A percentile compares a stretch with the other conserved stretches of the same genome.
Conservation (phyloP, 2,113 vertebrate genomes). For the Burhinus oedicnemus region DNA sequence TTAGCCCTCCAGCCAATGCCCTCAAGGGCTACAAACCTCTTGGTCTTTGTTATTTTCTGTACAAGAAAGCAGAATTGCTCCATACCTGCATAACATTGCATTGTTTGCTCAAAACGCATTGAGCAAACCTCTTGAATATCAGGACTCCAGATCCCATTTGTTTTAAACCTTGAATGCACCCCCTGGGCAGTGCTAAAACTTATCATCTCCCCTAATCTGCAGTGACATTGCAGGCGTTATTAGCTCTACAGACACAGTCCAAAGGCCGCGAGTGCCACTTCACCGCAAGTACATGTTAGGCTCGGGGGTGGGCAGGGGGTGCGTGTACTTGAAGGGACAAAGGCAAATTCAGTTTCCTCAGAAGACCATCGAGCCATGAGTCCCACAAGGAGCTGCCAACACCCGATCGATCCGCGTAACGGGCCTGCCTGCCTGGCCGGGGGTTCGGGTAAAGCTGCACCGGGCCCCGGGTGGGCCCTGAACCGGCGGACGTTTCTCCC, state of each 20-base stretch:
- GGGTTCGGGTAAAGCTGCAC: neutral
- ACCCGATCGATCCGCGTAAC: no score
- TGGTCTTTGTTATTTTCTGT: neutral
- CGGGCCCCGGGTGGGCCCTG: neutral
- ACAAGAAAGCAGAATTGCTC: neutral
- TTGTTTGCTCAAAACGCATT: neutral
- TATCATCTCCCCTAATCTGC: neutral
- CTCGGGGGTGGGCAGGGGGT: no score
- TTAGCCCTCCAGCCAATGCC: neutral
- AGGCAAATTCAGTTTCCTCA: neutral
- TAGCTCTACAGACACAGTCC: neutral
- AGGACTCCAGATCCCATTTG: neutral
- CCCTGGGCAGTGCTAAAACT: neutral
- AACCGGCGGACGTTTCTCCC: no score
- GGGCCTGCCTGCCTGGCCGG: neutral
- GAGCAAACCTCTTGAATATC: neutral
- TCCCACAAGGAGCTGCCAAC: neutral
- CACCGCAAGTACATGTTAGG: accelerated
- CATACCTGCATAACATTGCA: neutral
- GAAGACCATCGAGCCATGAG: no score
- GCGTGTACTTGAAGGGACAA: neutral
- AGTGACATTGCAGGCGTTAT: neutral
- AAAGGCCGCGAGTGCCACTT: neutral
- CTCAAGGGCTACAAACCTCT: neutral
- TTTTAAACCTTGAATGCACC: neutral